Evolutionary conservation across 2,113 vertebrate species (phyloP).

Genomic region (Chloroceryle aenea): DNA sequence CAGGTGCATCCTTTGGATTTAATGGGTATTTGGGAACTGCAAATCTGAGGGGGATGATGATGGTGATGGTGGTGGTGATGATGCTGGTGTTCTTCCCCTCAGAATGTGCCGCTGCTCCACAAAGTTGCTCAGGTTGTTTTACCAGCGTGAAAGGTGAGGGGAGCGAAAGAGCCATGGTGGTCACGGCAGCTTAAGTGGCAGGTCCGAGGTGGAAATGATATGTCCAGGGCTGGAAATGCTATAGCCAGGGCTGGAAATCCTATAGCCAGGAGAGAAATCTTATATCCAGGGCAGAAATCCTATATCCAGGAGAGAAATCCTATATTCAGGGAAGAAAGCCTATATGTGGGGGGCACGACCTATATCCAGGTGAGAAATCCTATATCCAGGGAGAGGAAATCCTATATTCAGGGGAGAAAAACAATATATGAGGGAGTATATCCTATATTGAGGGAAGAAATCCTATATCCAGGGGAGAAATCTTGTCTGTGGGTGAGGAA

Average conservation of each 20-base stretch:
- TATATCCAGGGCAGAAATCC: background rate
- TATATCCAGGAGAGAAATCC: background rate
- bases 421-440: background rate
- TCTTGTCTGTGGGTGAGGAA: background rate
- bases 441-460: background rate
- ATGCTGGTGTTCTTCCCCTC: background rate
- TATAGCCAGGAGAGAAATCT: background rate
- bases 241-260: background rate
- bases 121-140: background rate
- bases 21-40: background rate
- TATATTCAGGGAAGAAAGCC: background rate
- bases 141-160: background rate
- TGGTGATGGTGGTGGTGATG: background rate
- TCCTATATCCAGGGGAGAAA: background rate
- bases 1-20: background rate
- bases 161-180: background rate
- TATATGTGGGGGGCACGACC: background rate
- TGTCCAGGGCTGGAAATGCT: background rate
- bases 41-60: too few relatives aligned
- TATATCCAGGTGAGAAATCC: background rate
- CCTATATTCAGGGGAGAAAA: background rate
- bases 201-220: background rate
- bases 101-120: rapidly evolving
- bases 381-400: background rate
- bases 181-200: background rate